Base-by-base conservation (phyloP, 2,888 invertebrate species). In the Euphydryas editha region DNA sequence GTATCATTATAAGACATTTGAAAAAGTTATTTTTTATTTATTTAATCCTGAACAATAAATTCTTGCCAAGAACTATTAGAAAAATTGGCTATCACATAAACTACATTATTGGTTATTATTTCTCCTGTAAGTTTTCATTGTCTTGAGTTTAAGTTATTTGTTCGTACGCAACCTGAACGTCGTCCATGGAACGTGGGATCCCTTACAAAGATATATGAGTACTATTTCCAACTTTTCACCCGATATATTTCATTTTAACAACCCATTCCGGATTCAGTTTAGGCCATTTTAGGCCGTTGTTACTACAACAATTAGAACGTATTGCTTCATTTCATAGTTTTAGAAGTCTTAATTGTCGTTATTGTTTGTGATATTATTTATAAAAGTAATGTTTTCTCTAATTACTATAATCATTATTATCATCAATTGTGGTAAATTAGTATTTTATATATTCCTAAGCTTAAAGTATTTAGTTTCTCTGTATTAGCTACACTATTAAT, bases 161-260 rank as follows among this genome's bases (percentile, higher is more conserved):
- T 39, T 36, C 30, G 15, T 30, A 39, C 17, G n/a, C 17, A 54
- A 54, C 36, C 54, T 44, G 42, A 36, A 39, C 49, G 39, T 54
- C 54, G 30, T 55, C 55, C 59, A 30, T 37, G 37, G 42, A 24
- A 54, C 61, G 61, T 44, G 7, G 55, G 59, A 47, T 47, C 47
- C 56, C 57, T 62, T 21, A 47, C 57, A 21, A 58, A 55, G 60
- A 65, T 65, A 61, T 65, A 65, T 56, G 66, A 62, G 61, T 51
- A 20, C 59, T 58, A 61, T 62, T 62, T 49, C 24, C 51, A 58
- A 62, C 57, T 62, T 54, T 66, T 62, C 57, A 57, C 51, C 47
- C 66, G 44, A 58, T 51, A 62, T 66, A 62, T 54, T 66, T 66
- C 62, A 66, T 58, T 66, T 66, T 62, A 62, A 62, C 44, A 54